Conservation (phyloP, 30 jellyfish, hydroid and myxozoan species). For the Hydra vulgaris region DNA sequence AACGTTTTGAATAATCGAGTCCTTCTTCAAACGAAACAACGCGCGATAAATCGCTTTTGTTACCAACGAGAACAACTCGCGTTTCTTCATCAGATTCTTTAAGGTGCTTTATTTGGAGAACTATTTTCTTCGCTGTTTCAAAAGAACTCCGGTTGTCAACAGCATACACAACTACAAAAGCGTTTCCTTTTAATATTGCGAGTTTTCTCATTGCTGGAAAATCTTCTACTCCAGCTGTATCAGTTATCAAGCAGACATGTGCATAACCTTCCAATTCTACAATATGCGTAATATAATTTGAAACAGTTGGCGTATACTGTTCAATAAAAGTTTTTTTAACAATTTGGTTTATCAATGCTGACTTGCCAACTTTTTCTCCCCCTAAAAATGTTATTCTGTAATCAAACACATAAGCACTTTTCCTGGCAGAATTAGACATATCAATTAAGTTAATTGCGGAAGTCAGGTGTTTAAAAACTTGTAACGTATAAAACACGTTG, state of each 20-base stretch:
- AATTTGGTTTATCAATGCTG: constrained; percentile 57
- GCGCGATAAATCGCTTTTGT: constrained; percentile 58
- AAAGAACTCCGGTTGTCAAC: constrained; percentile 69
- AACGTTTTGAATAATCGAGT: constrained; percentile 35
- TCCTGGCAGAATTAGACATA: constrained; percentile 45
- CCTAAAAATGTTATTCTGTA: constrained; percentile 91
- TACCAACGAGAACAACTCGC: constrained; percentile 70
- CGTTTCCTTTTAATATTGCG: constrained; percentile 87
- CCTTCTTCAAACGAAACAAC: constrained; percentile 55
- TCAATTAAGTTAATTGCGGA: no score
- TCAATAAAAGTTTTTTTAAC: constrained; percentile 45
- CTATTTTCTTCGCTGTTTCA: constrained; percentile 50
- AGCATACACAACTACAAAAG: constrained; percentile 75
- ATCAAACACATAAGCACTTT: constrained; percentile 78
- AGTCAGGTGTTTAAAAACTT: no score
- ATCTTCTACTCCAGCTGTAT: constrained; percentile 88
- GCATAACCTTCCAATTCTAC: constrained; percentile 57
- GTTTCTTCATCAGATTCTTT: constrained; percentile 45
- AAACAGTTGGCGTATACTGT: constrained; percentile 64
- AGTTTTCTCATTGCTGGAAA: constrained; percentile 95
- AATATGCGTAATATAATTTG: constrained; percentile 78
- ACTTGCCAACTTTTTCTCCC: constrained; percentile 66
- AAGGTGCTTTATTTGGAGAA: constrained; percentile 52
- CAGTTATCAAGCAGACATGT: constrained; percentile 78
- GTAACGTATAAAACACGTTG: no score